These are phyloP conservation scores for Calypte anna DNA, from an alignment of 2,113 vertebrate species.

Conservation along the genomic window DNA sequence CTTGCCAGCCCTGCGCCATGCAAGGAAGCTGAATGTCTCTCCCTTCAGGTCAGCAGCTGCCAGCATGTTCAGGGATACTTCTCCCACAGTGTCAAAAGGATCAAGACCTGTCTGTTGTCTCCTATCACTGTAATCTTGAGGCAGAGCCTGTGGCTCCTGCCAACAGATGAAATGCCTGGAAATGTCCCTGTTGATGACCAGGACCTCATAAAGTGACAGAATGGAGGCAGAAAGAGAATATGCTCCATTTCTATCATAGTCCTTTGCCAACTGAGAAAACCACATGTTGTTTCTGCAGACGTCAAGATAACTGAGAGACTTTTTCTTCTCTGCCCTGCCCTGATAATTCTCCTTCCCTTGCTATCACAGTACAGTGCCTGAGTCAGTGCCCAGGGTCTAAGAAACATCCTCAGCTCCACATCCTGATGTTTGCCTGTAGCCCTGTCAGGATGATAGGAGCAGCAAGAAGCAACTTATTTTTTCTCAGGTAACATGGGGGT, in stretches of 20 bases:
- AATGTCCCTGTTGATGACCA: not conserved
- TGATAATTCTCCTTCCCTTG: not conserved
- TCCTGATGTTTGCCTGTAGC: not conserved
- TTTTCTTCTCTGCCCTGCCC: not conserved
- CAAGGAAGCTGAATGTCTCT: not conserved
- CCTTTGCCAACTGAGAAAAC: not conserved
- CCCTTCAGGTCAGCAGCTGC: not conserved
- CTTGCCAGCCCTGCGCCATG: accelerated
- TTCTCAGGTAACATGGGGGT: not conserved
- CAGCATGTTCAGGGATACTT: accelerated
- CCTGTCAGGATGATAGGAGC: not conserved
- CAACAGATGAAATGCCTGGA: accelerated
- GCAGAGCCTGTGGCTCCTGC: not conserved
- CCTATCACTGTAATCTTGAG: not conserved
- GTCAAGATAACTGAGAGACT: not conserved
- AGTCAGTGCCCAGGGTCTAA: not conserved
- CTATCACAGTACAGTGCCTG: not conserved
- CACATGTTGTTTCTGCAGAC: not conserved
- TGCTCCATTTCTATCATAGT: not conserved
- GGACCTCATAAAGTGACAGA: not conserved
- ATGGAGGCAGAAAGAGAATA: not conserved
- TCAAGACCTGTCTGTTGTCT: not conserved
- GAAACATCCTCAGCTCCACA: not conserved
- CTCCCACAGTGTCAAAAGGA: not conserved
- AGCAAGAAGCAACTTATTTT: not conserved